phyloP scores from a whole-genome alignment of 2,113 vertebrate species.

The Ammodytes dubius region DNA sequence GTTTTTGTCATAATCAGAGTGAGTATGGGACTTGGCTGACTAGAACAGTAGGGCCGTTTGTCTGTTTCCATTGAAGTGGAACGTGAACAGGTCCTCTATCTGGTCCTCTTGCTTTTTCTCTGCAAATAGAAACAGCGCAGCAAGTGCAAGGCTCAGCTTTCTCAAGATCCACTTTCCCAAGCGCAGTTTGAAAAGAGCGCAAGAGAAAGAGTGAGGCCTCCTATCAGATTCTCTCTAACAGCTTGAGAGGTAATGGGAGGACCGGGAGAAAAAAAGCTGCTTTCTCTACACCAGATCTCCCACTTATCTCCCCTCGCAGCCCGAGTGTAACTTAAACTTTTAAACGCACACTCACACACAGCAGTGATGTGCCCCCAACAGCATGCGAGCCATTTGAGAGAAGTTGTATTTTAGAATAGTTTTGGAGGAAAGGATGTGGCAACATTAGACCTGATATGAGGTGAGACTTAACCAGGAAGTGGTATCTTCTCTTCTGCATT shows the following conservation, averaged over 20 bases:
- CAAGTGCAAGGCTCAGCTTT: slow-evolving; percentile 62
- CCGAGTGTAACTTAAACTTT: slow-evolving; percentile 53
- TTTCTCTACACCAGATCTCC: slow-evolving; percentile 57
- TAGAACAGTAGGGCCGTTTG: slow-evolving; percentile 60
- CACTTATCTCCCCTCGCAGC: slow-evolving; percentile 60
- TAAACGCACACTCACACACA: slow-evolving; percentile 23
- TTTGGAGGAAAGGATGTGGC: slow-evolving; percentile 37
- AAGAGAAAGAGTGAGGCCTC: slow-evolving; percentile 43
- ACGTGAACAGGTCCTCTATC: slow-evolving; percentile 63
- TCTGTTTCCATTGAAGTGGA: slow-evolving; percentile 62
- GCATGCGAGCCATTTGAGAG: slow-evolving; percentile 43
- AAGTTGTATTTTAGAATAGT: slow-evolving; percentile 47
- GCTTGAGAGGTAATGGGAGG: slow-evolving; percentile 65
- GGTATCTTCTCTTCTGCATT: slow-evolving; percentile 13
- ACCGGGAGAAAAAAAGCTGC: slow-evolving; percentile 61
- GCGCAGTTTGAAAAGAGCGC: slow-evolving; percentile 52
- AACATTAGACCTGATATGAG: slow-evolving; percentile 14
- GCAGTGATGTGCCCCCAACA: slow-evolving; percentile 27
- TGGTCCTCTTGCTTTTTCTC: slow-evolving; percentile 48
- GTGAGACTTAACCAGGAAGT: slow-evolving; percentile 14
- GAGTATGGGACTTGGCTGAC: slow-evolving; percentile 21
- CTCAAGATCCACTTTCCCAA: slow-evolving; percentile 65
- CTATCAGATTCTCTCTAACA: slow-evolving; percentile 61
- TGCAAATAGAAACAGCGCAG: slow-evolving; percentile 45
- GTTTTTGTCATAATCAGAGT: slow-evolving; percentile 20